Evolutionary conservation across 2,888 invertebrate species (phyloP), one percentile per base, ranked within the genome.

Genomic region (Drosophila atripex): DNA sequence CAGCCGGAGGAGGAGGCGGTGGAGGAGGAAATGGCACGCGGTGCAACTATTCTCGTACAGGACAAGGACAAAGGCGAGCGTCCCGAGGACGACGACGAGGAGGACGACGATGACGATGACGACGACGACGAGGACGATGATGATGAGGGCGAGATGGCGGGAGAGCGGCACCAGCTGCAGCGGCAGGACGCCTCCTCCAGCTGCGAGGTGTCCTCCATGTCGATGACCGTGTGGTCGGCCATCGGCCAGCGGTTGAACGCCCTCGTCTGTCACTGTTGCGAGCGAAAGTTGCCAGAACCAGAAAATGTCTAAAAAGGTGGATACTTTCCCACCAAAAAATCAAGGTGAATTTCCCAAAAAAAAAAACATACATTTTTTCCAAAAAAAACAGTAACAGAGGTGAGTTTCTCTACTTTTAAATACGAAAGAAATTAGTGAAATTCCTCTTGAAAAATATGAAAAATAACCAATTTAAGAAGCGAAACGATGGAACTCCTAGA

Each of bases 221-320:
- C 91, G 65, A 88, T 90, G 80, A 90, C 89, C 50, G 89, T 91
- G 51, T 92, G 91, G 91, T 89, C 91, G 68, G 89, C 89, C 57
- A 84, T 92, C 66, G 90, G 91, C 53, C 90, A 91, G 68, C 89
- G 91, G 9, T 80, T 92, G 55, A 91, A 90, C 75, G 88, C 90
- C 55, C 89, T 92, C 71, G 90, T 90, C 65, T 92, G 91, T 68
- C 90, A 91, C 78, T 92, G 91, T 79, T 92, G 91, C 80, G 91
- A 91, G 74, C 89, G 90, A 21, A 92, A 91, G 82, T 83, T 92
- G 75, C 92, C 91, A 47, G 91, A 90, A 75, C 91, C 91, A 73
- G 91, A 91, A 75, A 91, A 91, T 89, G 91, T 92, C 73, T 92
- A 90, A 84, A 16, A n/a, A 2, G 25, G 21, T 9, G 18, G n/a